Evolutionary conservation across 1,140 invertebrate genomes (phyloP).

Genomic region (Bombyx mori): DNA sequence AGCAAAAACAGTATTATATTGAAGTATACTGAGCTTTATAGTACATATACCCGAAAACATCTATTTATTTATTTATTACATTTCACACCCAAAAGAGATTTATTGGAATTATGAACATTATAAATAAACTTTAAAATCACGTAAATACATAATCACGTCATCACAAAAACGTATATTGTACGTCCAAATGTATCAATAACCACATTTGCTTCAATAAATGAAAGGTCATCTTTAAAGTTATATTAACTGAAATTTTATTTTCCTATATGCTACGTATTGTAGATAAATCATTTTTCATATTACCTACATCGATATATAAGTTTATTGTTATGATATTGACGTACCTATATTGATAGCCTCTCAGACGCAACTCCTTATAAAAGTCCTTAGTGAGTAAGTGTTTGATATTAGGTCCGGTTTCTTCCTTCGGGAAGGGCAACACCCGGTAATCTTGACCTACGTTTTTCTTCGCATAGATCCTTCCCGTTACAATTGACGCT

Average conservation of each 20-base stretch:
- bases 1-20: too few species aligned
- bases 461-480: conserved; percentile 71
- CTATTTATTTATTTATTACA: too few species aligned
- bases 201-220: too few species aligned
- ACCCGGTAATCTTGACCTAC: conserved; percentile 61
- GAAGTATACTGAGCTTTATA: too few species aligned
- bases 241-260: neutral
- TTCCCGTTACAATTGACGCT: conserved; percentile 83
- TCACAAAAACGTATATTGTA: too few species aligned
- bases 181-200: too few species aligned
- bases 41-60: too few species aligned
- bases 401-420: conserved; percentile 61
- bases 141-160: too few species aligned
- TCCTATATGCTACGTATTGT: neutral
- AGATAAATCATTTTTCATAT: neutral
- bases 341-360: conserved; percentile 92
- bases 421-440: conserved; percentile 51
- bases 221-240: neutral
- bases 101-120: too few species aligned
- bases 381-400: conserved; percentile 80
- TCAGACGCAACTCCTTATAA: conserved; percentile 91
- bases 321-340: conserved; percentile 1
- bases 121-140: too few species aligned
- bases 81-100: too few species aligned
- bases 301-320: neutral